These are phyloP conservation scores for Lepidocyrtinus sp. DNA, from an alignment of 2,888 invertebrate genomes.

Conservation along the genomic window DNA sequence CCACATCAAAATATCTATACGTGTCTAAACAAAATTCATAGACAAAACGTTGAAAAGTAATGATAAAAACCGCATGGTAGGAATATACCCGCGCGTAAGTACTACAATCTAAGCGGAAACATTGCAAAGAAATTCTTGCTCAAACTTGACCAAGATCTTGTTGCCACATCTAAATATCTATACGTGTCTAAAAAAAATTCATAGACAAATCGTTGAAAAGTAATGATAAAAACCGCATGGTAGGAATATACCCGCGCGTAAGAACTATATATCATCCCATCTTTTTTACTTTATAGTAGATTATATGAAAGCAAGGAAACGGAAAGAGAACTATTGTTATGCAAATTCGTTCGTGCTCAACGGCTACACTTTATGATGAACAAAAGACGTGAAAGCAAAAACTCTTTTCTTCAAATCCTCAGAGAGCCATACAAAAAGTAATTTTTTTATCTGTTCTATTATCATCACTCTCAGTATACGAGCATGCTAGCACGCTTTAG, in stretches of 20 bases:
- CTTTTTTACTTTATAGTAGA: neutral
- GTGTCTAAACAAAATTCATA: no score
- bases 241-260: neutral
- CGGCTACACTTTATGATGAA: conserved; percentile 37
- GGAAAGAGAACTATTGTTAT: conserved; percentile 33
- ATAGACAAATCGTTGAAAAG: no score
- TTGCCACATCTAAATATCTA: neutral
- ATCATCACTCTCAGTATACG: conserved; percentile 25
- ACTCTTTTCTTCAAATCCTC: neutral
- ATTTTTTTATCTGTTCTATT: conserved; percentile 45
- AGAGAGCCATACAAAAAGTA: conserved; percentile 2
- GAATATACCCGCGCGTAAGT: neutral
- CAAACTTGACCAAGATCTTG: neutral
- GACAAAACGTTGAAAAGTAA: no score
- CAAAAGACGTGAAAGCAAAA: conserved; percentile 1
- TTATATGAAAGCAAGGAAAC: neutral
- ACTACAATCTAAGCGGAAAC: no score
- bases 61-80: neutral
- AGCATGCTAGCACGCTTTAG: neutral
- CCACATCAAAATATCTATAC: neutral
- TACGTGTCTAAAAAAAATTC: no score
- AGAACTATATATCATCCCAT: neutral
- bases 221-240: conserved; percentile 1
- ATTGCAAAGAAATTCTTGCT: no score
- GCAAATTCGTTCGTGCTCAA: conserved; percentile 45